A percentile compares a stretch with the other conserved stretches of the same genome.
Evolutionary conservation across 2,888 invertebrate genomes (phyloP).

Genomic region (Charanyca ferruginea): DNA sequence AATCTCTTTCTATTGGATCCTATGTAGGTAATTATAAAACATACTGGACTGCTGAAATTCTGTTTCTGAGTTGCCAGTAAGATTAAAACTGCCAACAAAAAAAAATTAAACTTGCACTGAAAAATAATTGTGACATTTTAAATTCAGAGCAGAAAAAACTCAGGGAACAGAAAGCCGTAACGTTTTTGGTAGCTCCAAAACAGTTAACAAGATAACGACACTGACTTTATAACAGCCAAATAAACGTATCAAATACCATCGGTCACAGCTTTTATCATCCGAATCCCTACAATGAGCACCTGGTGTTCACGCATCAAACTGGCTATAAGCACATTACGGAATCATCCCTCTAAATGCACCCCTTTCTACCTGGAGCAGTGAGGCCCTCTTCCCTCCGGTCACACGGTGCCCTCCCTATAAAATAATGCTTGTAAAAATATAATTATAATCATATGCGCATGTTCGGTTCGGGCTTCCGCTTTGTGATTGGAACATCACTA

Average conservation of each 20-base stretch:
- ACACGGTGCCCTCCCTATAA: conserved; percentile 83
- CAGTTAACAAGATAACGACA: conserved; percentile 26
- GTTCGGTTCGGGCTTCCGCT: conserved; percentile 83
- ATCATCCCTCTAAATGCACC: conserved; percentile 76
- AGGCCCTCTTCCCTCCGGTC: conserved; percentile 73
- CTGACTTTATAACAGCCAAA: conserved; percentile 40
- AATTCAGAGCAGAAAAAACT: not conserved
- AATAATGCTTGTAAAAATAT: conserved; percentile 88
- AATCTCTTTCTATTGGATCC: too few relatives aligned
- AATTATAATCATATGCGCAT: conserved; percentile 88
- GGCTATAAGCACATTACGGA: conserved; percentile 80
- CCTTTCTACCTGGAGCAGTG: conserved; percentile 75
- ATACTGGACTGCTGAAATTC: not conserved
- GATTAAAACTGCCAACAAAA: too few relatives aligned
- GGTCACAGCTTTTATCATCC: conserved; percentile 55
- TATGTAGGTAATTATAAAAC: not conserved
- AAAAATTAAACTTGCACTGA: too few relatives aligned
- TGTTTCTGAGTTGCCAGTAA: not conserved
- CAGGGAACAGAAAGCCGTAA: not conserved
- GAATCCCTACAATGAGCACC: conserved; percentile 74
- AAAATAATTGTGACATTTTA: too few relatives aligned
- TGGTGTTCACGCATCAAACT: conserved; percentile 74
- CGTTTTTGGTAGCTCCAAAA: conserved; percentile 2
- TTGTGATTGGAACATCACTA: conserved; percentile 70
- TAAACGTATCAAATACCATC: conserved; percentile 62